Conservation (phyloP, 2,113 vertebrate species). For the Corydoras sp. region DNA sequence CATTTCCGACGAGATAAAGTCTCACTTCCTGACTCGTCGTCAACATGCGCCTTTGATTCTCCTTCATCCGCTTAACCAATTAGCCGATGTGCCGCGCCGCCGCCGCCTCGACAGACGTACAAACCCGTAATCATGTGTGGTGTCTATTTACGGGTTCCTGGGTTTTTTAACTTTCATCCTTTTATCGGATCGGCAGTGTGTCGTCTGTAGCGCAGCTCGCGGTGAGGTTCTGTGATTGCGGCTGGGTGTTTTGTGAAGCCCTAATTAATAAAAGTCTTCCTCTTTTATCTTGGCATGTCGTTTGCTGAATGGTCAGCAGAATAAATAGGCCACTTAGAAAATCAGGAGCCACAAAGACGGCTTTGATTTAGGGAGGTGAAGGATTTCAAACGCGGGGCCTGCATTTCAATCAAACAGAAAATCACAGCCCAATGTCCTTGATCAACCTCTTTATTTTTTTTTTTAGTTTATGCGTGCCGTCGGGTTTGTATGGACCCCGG, state of each 20-base stretch:
- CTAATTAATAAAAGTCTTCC: slow-evolving; percentile 11
- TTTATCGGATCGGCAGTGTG: neutral
- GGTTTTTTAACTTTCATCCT: neutral
- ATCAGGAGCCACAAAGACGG: neutral
- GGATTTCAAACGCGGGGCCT: neutral
- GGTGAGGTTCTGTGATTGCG: neutral
- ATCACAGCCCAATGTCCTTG: neutral
- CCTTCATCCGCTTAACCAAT: too few species aligned
- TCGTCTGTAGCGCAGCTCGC: neutral
- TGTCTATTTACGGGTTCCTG: too few species aligned
- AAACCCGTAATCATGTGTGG: too few species aligned
- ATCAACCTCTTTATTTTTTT: neutral
- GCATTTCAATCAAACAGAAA: neutral
- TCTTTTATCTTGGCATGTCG: slow-evolving; percentile 11
- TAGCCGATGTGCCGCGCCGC: too few species aligned
- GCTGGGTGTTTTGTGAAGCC: slow-evolving; percentile 4
- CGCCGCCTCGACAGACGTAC: too few species aligned
- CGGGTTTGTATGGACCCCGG: too few species aligned
- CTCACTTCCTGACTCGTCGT: too few species aligned
- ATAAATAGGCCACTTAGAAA: slow-evolving; percentile 9
- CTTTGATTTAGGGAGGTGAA: slow-evolving; percentile 3
- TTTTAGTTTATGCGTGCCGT: neutral
- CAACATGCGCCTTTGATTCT: too few species aligned
- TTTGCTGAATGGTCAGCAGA: slow-evolving; percentile 17
- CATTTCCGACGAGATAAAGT: too few species aligned